Percentiles rank a stretch among this genome's conserved stretches.
These are phyloP conservation scores for Caenorhabditis auriculariae DNA, from an alignment of 2,888 invertebrate species.

Conservation along the genomic window DNA sequence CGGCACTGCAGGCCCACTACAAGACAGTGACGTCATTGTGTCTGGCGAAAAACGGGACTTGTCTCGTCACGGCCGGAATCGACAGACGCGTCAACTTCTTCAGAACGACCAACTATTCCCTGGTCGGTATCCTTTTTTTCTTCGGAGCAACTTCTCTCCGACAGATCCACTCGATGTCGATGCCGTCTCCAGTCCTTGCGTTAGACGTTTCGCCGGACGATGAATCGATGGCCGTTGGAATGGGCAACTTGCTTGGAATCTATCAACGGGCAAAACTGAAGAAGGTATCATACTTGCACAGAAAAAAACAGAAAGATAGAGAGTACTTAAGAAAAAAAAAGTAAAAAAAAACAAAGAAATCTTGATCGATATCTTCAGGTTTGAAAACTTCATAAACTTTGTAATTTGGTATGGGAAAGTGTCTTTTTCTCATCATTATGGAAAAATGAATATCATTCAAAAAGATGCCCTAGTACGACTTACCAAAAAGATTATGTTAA, in stretches of 20 bases:
- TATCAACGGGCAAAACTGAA: constrained; percentile 70
- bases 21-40: constrained; percentile 88
- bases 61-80: constrained; percentile 84
- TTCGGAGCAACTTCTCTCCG: too few species aligned
- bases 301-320: too few species aligned
- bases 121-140: too few species aligned
- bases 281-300: constrained; percentile 8
- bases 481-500: too few species aligned
- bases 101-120: constrained; percentile 44
- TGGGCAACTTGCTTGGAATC: constrained; percentile 83
- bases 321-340: too few species aligned
- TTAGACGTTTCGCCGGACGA: constrained; percentile 77
- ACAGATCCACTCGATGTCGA: constrained; percentile 82
- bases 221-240: constrained; percentile 84
- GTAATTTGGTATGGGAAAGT: too few species aligned
- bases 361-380: neutral
- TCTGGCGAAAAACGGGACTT: constrained; percentile 76
- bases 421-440: too few species aligned
- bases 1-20: constrained; percentile 86
- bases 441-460: too few species aligned
- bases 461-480: too few species aligned
- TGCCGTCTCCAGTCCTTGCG: constrained; percentile 86
- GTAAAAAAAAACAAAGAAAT: constrained; percentile 2
- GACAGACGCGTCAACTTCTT: constrained; percentile 71
- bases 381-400: neutral